Evolutionary conservation across 2,113 vertebrate genomes (phyloP).

Genomic region (Heloderma charlesbogerti): DNA sequence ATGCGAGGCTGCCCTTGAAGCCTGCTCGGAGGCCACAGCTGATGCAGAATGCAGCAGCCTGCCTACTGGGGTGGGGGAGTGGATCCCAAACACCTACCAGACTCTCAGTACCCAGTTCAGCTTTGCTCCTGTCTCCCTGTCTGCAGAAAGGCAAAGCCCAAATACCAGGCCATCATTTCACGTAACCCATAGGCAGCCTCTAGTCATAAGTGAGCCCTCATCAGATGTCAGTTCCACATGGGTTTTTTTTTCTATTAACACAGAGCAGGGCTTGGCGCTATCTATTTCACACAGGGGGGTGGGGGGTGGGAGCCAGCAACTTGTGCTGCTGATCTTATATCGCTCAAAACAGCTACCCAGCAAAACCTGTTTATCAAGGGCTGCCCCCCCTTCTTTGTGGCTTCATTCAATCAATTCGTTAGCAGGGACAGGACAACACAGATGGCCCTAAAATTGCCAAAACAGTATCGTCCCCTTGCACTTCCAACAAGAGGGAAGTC

Average conservation of each 20-base stretch:
- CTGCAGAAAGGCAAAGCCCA: not conserved
- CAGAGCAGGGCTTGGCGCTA: not conserved
- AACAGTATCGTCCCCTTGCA: not conserved
- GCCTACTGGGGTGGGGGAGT: not conserved
- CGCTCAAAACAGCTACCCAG: slow-evolving; percentile 35
- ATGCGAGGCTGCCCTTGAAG: not conserved
- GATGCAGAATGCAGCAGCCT: not conserved
- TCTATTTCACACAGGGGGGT: slow-evolving; percentile 26
- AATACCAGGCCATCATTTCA: slow-evolving; percentile 21
- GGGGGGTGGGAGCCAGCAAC: slow-evolving; percentile 5
- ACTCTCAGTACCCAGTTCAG: not conserved
- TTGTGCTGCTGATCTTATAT: not conserved
- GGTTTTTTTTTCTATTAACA: not conserved
- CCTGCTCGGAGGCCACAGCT: not conserved
- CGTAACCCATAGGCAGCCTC: not conserved
- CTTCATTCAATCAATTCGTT: not conserved
- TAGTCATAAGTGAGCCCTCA: not conserved
- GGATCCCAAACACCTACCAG: not conserved
- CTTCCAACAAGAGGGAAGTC: not conserved
- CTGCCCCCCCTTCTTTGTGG: slow-evolving; percentile 11
- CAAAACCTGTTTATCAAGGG: slow-evolving; percentile 35
- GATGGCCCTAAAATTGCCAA: not conserved
- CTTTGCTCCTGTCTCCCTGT: not conserved
- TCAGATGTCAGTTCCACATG: not conserved
- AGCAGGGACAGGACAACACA: not conserved